Base-by-base conservation (phyloP, 2,797 vertebrate species). In the Percopsis omiscomaycus region DNA sequence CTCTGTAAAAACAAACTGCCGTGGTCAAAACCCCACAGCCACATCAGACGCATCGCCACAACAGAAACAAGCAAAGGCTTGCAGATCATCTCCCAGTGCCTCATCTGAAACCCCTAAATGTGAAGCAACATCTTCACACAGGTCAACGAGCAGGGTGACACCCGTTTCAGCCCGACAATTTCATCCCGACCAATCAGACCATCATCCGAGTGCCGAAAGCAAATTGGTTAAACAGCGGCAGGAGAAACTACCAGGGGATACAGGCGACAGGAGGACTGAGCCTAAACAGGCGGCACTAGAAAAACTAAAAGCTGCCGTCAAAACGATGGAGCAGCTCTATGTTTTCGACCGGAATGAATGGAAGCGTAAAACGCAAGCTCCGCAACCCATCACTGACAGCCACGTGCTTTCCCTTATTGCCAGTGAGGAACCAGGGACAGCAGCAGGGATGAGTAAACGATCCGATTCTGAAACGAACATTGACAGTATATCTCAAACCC, bases 291-390 rank as follows among this genome's bases (percentile, higher is more conserved):
- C 92, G 0, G 98, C 96, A 0, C 79, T 98, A 66, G 94, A 98
- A 88, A 98, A 98, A 83, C 90, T 99, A 29, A 96, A 94, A 4
- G 98, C 98, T 0, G 98, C 98, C 0, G 97, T 99, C 42, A 93
- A 95, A 80, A 98, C 95, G 1, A 99, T 99, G 98, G 98, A 99
- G 66, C 94, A 98, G 78, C 93, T 98, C 4, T 99, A 98, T 57
- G 95, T 96, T 68, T 98, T 95, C 77, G 92, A 94, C 72, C 91
- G 93, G 51, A 94, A 96, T 2, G 96, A 98, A 69, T 98, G 97
- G 97, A 97, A 96, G 74, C 95, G 97, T 27, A 96, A 94, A 80
- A 94, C 90, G 3, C 93, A 95, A 62, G 82, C 89, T 13, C 94
- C 94, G 0, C 83, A 88, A n/a, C 94, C 91, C 0, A 85, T 95